Conservation (phyloP, 2,113 vertebrate species). For the Pteronura brasiliensis region DNA sequence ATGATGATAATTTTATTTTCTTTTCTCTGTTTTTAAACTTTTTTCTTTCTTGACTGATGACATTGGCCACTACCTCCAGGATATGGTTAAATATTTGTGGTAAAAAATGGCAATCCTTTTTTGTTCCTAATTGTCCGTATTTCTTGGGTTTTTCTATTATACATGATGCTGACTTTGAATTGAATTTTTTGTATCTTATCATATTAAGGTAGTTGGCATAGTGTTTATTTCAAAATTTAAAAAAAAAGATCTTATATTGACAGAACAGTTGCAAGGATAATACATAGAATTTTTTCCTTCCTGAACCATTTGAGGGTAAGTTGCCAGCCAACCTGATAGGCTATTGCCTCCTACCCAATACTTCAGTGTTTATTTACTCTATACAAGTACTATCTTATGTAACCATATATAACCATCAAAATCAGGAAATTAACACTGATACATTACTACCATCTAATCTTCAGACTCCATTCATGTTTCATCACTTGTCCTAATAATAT, state of each 20-base stretch:
- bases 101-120: constrained; percentile 5
- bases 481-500: neutral
- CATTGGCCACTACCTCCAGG: neutral
- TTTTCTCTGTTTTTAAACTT: constrained; percentile 8
- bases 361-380: neutral
- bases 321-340: neutral
- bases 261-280: neutral
- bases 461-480: neutral
- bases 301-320: neutral
- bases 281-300: neutral
- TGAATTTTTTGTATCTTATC: neutral
- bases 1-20: constrained; percentile 3
- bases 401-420: neutral
- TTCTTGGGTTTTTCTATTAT: neutral
- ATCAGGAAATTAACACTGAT: neutral
- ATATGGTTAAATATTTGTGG: neutral
- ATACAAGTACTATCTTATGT: neutral
- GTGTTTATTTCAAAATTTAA: neutral
- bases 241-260: neutral
- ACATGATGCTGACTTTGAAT: neutral
- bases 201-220: neutral
- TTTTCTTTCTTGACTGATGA: neutral
- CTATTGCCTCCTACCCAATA: neutral
- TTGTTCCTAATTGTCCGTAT: neutral
- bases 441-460: neutral